These are phyloP conservation scores for Triplophysa yarkandensis DNA, from an alignment of 2,797 vertebrate species.

Conservation along the genomic window DNA sequence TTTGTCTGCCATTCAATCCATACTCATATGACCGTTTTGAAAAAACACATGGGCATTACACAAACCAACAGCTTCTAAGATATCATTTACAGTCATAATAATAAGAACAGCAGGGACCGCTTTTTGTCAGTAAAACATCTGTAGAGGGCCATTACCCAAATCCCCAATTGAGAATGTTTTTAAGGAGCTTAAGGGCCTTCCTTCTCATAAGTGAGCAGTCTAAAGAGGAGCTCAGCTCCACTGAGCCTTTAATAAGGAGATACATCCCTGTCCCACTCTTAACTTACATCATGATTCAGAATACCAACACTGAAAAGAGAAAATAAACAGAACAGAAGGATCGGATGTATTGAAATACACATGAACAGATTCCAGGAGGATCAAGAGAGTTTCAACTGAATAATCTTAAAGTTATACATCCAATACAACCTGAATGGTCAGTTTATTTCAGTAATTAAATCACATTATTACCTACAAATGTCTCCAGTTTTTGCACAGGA, in stretches of 20 bases:
- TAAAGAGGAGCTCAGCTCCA: slow-evolving; percentile 54
- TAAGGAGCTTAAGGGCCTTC: slow-evolving; percentile 57
- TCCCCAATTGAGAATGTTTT: slow-evolving; percentile 53
- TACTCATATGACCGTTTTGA: not conserved
- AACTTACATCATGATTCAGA: slow-evolving; percentile 21
- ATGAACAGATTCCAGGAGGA: no score
- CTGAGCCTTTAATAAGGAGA: slow-evolving; percentile 54
- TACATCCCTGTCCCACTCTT: slow-evolving; percentile 40
- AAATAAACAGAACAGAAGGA: slow-evolving; percentile 22
- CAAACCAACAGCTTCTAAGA: not conserved
- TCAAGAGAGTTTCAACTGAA: no score
- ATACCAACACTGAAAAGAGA: slow-evolving; percentile 10
- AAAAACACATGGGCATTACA: not conserved
- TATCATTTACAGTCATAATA: not conserved
- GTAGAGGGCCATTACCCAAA: slow-evolving; percentile 57
- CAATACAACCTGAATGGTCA: no score
- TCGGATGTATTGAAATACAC: no score
- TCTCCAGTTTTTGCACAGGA: no score
- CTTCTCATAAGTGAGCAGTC: slow-evolving; percentile 50
- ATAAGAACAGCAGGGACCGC: not conserved
- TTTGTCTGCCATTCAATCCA: not conserved
- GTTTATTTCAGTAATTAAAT: no score
- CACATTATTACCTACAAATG: no score
- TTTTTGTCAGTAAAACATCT: slow-evolving; percentile 33
- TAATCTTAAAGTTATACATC: no score